phyloP scores from a whole-genome alignment of 2,797 vertebrate species.

The Xenentodon cancila region DNA sequence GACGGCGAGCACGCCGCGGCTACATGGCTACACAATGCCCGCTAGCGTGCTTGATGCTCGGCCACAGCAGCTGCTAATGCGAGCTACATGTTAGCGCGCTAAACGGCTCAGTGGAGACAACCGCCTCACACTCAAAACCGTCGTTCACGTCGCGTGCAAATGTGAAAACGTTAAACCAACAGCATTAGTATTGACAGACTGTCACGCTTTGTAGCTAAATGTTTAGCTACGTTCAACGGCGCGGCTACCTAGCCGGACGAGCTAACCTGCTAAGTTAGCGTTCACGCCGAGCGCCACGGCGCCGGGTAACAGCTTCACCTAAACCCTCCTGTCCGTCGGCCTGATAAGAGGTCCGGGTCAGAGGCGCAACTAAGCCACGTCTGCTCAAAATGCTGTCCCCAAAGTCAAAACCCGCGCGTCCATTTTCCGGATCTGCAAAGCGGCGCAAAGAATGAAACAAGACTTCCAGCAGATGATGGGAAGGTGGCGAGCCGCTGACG shows the following conservation, averaged over 20 bases:
- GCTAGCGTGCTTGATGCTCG: constrained; percentile 23
- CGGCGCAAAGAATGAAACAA: constrained; percentile 40
- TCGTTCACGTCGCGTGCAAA: neutral
- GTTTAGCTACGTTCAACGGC: constrained; percentile 16
- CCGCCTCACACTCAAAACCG: neutral
- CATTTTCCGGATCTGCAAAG: constrained; percentile 10
- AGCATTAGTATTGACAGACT: neutral
- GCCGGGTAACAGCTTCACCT: constrained; percentile 26
- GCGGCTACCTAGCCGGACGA: constrained; percentile 37
- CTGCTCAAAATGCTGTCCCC: neutral
- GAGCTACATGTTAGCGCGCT: constrained; percentile 28
- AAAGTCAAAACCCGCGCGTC: neutral
- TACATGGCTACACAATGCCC: constrained; percentile 67
- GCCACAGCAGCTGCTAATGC: constrained; percentile 16
- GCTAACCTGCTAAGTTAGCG: constrained; percentile 36
- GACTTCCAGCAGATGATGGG: constrained; percentile 23
- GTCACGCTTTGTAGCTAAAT: constrained; percentile 22
- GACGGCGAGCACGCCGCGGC: constrained; percentile 51
- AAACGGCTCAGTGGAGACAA: constrained; percentile 7
- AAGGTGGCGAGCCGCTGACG: constrained; percentile 34
- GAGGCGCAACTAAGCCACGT: neutral
- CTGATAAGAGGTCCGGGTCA: neutral
- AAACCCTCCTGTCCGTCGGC: constrained; percentile 3
- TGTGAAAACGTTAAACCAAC: neutral
- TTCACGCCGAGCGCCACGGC: constrained; percentile 44